phyloP scores from a whole-genome alignment of 2,888 invertebrate species.

The Antheraea yamamai region DNA sequence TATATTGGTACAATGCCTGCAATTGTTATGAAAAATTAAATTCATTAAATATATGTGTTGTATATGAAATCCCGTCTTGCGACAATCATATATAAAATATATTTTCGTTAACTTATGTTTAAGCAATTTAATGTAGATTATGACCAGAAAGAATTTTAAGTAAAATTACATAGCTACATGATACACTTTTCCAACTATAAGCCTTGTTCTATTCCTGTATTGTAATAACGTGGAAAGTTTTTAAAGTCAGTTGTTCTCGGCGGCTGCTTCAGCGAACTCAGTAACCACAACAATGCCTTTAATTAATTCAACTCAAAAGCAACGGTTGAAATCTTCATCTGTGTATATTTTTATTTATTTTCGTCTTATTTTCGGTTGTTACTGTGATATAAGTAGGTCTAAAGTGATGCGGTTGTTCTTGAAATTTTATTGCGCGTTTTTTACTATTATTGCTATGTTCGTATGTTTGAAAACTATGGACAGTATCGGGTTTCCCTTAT shows the following conservation, averaged over 20 bases:
- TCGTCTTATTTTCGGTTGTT: constrained; percentile 18
- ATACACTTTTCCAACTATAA: not conserved
- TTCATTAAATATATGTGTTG: no score
- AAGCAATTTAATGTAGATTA: no score
- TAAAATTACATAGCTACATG: no score
- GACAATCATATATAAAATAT: no score
- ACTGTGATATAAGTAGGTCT: constrained; percentile 1
- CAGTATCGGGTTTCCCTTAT: not conserved
- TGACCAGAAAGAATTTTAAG: no score
- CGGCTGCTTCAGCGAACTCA: not conserved
- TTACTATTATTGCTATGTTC: constrained; percentile 23
- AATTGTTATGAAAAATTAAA: no score
- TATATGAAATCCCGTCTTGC: no score
- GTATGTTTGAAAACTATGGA: not conserved
- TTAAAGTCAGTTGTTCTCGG: not conserved
- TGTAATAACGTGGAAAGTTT: not conserved
- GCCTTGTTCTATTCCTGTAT: not conserved
- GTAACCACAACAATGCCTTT: not conserved
- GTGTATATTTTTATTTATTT: constrained; percentile 7
- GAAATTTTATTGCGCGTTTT: constrained; percentile 9
- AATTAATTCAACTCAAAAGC: not conserved
- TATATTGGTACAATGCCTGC: no score
- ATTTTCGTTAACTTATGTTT: no score
- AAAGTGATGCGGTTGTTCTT: constrained; percentile 4
- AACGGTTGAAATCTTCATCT: not conserved